Evolutionary conservation across 1,140 invertebrate species (phyloP).

Genomic region (Ganaspis sp.): DNA sequence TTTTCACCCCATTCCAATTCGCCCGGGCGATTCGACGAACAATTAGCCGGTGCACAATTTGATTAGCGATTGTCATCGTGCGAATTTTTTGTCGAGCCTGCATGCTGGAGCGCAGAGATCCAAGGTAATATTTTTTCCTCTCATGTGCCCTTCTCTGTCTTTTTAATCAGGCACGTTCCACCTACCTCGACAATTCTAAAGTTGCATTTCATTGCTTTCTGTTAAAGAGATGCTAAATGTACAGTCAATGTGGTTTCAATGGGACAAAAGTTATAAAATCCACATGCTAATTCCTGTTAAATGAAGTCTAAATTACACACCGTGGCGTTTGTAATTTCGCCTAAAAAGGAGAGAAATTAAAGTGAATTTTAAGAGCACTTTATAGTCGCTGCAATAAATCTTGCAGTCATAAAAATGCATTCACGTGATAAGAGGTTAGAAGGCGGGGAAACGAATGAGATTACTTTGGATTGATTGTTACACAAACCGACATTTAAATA

Average conservation of each 20-base stretch:
- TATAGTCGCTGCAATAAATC: no score
- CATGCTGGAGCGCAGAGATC: conserved; percentile 18
- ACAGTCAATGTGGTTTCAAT: not conserved
- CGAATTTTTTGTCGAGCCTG: conserved; percentile 52
- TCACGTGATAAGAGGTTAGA: not conserved
- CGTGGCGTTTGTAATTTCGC: not conserved
- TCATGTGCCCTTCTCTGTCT: conserved; percentile 30
- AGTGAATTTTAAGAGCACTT: no score
- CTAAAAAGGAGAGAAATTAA: not conserved
- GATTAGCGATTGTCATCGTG: conserved; percentile 71
- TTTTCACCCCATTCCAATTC: conserved; percentile 65
- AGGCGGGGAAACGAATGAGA: no score
- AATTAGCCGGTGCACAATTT: conserved; percentile 70
- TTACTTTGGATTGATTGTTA: not conserved
- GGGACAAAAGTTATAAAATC: not conserved
- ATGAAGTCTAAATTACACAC: not conserved
- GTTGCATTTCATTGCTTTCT: not conserved
- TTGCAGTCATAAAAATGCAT: not conserved
- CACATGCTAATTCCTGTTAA: not conserved
- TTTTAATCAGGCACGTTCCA: conserved; percentile 41
- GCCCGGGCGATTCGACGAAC: conserved; percentile 65
- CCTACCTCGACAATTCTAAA: not conserved
- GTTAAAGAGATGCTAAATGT: not conserved
- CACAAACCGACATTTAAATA: not conserved
- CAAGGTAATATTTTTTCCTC: conserved; percentile 46